Conservation (phyloP, 53 echinoderm and acorn worm species). For the Paelopatides confundens region DNA sequence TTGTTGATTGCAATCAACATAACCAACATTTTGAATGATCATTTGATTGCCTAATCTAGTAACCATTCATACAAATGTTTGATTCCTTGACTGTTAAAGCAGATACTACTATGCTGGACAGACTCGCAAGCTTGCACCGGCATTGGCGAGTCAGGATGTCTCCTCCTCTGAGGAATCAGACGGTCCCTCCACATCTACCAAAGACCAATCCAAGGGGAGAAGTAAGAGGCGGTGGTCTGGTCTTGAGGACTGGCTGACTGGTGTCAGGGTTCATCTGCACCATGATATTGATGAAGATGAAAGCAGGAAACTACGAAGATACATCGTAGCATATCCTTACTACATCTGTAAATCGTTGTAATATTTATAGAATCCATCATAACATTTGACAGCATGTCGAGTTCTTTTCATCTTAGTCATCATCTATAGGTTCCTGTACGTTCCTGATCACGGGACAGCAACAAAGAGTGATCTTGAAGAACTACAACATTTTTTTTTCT, state of each 20-base stretch:
- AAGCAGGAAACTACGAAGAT: conserved; percentile 74
- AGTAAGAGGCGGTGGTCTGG: conserved; percentile 7
- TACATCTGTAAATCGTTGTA: no score
- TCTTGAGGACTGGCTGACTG: conserved; percentile 72
- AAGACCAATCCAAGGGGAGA: neutral
- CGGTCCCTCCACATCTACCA: neutral
- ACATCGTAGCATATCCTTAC: conserved; percentile 96
- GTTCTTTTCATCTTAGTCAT: no score
- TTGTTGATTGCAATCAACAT: no score
- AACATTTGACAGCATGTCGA: neutral
- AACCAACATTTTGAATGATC: no score
- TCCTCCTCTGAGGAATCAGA: neutral
- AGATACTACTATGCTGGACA: conserved; percentile 91
- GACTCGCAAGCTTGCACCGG: neutral
- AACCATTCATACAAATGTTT: no score
- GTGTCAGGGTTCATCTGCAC: conserved; percentile 72
- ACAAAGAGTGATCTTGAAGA: no score
- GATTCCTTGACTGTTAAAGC: conserved; percentile 11
- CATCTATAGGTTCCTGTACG: no score
- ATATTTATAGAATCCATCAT: no score
- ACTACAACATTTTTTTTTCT: no score
- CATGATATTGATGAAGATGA: conserved; percentile 51
- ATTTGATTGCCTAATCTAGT: no score
- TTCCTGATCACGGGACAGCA: no score
- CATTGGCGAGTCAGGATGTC: neutral